Evolutionary conservation across 2,888 invertebrate species (phyloP).

Genomic region (Acleris cristana): DNA sequence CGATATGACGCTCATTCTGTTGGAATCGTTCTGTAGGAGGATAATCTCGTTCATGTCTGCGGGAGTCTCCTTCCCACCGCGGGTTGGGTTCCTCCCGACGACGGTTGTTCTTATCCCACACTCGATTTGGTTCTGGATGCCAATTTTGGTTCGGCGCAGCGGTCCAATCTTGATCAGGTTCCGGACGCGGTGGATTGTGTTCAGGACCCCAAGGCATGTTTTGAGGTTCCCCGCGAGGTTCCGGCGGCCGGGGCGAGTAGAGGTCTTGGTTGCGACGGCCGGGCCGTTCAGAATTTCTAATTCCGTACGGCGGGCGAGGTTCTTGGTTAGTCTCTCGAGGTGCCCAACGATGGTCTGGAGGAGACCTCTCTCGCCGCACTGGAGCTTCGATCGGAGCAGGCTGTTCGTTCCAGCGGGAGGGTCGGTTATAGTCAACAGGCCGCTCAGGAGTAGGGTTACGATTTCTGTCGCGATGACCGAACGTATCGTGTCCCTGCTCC

Average conservation of each 20-base stretch:
- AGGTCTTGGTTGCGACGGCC: slow-evolving; percentile 3
- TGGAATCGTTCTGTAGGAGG: slow-evolving; percentile 9
- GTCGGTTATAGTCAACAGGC: slow-evolving; percentile 1
- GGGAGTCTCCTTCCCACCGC: slow-evolving; percentile 11
- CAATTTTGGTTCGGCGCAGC: slow-evolving; percentile 3
- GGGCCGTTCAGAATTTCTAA: slow-evolving; percentile 2
- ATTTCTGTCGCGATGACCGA: slow-evolving; percentile 9
- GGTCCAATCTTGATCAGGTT: slow-evolving; percentile 4
- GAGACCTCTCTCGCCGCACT: neutral
- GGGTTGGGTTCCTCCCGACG: slow-evolving; percentile 5
- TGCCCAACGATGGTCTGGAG: slow-evolving; percentile 3
- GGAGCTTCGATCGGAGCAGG: neutral
- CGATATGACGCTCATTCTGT: neutral
- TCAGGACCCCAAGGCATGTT: slow-evolving; percentile 17
- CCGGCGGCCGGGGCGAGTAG: slow-evolving; percentile 5
- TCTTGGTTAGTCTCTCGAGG: slow-evolving; percentile 10
- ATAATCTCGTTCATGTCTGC: neutral
- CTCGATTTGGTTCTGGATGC: slow-evolving; percentile 6
- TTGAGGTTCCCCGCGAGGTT: slow-evolving; percentile 1
- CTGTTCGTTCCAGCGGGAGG: slow-evolving; percentile 1
- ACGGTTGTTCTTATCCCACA: slow-evolving; percentile 12
- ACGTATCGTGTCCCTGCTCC: neutral
- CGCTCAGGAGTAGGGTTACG: slow-evolving; percentile 22
- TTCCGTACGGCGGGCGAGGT: slow-evolving; percentile 1
- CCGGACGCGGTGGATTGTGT: neutral